phyloP scores from a whole-genome alignment of 2,888 invertebrate genomes.

The Tetheella fluctuosa region DNA sequence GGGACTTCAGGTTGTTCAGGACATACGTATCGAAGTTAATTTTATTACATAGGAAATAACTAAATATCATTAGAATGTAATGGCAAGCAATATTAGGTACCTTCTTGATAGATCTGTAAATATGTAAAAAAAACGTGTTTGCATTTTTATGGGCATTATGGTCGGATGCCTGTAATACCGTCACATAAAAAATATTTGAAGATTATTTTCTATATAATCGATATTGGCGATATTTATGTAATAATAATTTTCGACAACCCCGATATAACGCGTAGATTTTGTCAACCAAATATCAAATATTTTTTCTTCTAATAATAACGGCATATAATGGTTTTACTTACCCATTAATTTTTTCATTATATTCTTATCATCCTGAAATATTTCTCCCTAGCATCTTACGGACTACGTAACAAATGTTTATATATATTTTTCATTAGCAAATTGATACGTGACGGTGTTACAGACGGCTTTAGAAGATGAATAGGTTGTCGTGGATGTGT shows the following conservation, averaged over 20 bases:
- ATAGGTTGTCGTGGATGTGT: slow-evolving; percentile 68
- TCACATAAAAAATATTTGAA: slow-evolving; percentile 27
- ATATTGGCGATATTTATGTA: neutral
- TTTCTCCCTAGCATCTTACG: neutral
- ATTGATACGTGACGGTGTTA: slow-evolving; percentile 45
- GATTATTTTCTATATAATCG: neutral
- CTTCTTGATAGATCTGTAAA: slow-evolving; percentile 65
- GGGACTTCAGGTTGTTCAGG: slow-evolving; percentile 79
- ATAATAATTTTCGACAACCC: too few relatives aligned
- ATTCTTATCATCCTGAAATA: neutral
- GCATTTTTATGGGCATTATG: slow-evolving; percentile 46
- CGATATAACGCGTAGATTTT: too few relatives aligned
- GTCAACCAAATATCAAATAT: too few relatives aligned
- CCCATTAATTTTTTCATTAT: neutral
- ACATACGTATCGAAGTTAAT: slow-evolving; percentile 75
- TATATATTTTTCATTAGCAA: slow-evolving; percentile 12
- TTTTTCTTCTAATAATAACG: too few relatives aligned
- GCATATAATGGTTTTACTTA: too few relatives aligned
- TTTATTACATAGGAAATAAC: slow-evolving; percentile 47
- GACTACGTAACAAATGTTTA: neutral
- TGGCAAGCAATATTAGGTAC: slow-evolving; percentile 80
- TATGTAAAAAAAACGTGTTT: slow-evolving; percentile 67
- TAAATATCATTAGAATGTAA: slow-evolving; percentile 78
- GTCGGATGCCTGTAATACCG: slow-evolving; percentile 49
- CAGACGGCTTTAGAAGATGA: slow-evolving; percentile 48